Evolutionary conservation across 2,888 invertebrate genomes (phyloP).

Genomic region (Drosophila trichaetosa): DNA sequence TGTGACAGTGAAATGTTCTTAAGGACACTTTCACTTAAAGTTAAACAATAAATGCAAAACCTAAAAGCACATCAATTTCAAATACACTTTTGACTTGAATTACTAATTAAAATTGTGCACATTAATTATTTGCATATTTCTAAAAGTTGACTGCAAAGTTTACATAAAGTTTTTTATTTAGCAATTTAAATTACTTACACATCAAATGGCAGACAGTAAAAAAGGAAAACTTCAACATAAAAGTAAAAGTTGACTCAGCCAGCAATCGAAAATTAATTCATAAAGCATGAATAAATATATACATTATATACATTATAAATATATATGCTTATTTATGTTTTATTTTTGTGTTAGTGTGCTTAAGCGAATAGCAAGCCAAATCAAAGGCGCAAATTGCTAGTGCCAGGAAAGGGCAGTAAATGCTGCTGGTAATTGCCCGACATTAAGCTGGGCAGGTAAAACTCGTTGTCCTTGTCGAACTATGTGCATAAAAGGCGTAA

Average conservation of each 20-base stretch:
- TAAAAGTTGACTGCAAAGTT: background rate
- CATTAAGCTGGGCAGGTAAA: conserved; percentile 41
- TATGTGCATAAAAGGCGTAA: conserved; percentile 55
- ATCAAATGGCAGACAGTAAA: conserved; percentile 11
- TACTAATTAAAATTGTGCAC: background rate
- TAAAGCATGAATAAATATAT: background rate
- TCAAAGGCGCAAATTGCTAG: conserved; percentile 17
- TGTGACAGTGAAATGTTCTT: conserved; percentile 7
- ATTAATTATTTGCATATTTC: background rate
- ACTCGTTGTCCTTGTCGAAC: conserved; percentile 17
- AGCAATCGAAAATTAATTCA: conserved; percentile 39
- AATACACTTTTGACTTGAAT: background rate
- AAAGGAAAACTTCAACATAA: conserved; percentile 4
- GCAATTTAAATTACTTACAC: conserved; percentile 30
- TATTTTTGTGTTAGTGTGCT: background rate
- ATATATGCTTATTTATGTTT: background rate
- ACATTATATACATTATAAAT: background rate
- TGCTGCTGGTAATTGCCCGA: conserved; percentile 42
- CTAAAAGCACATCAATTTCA: background rate
- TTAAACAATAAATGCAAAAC: background rate
- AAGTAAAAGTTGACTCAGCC: conserved; percentile 22
- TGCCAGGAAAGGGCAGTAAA: conserved; percentile 18
- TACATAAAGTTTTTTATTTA: background rate
- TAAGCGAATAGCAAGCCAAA: conserved; percentile 9
- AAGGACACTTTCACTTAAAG: background rate